Percentiles rank a stretch among this genome's conserved stretches.
These are phyloP conservation scores for Novumbra hubbsi DNA, from an alignment of 2,797 vertebrate species.

Conservation along the genomic window DNA sequence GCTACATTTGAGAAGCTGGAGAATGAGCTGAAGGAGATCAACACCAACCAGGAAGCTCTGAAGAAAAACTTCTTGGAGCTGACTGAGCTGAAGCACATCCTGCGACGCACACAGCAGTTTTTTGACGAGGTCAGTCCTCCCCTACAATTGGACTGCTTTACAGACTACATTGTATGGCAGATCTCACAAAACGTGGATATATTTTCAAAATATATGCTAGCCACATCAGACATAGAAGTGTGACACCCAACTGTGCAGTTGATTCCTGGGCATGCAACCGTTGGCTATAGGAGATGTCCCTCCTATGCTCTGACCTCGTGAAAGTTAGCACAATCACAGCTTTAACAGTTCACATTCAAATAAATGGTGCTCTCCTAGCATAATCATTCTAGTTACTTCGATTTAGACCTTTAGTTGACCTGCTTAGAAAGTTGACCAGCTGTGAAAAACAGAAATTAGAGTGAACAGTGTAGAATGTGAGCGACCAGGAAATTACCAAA, in stretches of 20 bases:
- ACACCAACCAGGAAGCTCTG: constrained; percentile 96
- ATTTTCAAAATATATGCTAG: neutral
- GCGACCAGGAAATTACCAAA: too few relatives aligned
- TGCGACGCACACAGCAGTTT: constrained; percentile 97
- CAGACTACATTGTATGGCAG: neutral
- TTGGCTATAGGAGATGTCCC: neutral
- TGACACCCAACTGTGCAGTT: neutral
- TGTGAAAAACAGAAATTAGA: too few relatives aligned
- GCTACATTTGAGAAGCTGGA: constrained; percentile 98
- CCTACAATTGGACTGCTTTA: neutral
- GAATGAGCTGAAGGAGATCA: constrained; percentile 97
- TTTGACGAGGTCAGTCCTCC: constrained; percentile 91
- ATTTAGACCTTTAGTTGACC: too few relatives aligned
- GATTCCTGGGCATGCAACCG: neutral
- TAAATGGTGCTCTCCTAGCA: too few relatives aligned
- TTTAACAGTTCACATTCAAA: too few relatives aligned
- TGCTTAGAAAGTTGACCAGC: too few relatives aligned
- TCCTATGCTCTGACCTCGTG: too few relatives aligned
- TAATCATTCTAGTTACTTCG: too few relatives aligned
- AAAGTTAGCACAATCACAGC: too few relatives aligned
- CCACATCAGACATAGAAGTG: neutral
- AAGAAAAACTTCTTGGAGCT: constrained; percentile 97
- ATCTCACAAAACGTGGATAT: neutral
- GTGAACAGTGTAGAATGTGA: too few relatives aligned
- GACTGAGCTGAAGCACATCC: constrained; percentile 96